Conservation (phyloP, 2,113 vertebrate genomes). For the Orthonyx spaldingii region DNA sequence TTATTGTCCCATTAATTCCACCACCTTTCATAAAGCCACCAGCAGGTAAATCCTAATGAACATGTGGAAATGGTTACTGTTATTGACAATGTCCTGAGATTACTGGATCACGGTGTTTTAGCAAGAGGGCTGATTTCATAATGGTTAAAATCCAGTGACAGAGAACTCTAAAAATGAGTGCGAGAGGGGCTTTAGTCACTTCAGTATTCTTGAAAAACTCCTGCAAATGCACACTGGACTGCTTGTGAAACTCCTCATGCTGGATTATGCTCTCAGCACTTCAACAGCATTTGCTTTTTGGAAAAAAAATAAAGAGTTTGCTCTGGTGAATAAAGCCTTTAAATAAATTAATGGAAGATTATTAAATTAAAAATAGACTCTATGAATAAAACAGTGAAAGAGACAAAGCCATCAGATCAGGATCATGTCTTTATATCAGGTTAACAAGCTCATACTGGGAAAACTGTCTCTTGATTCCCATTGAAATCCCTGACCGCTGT, state of each 20-base stretch:
- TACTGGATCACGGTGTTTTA: not conserved
- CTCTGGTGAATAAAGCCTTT: not conserved
- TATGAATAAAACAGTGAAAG: not conserved
- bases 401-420: slow-evolving; percentile 7
- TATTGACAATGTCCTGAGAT: not conserved
- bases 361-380: slow-evolving; percentile 18
- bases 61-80: not conserved
- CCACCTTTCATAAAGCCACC: slow-evolving; percentile 96
- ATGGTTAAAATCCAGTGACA: not conserved
- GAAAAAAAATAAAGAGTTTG: not conserved
- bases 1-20: slow-evolving; percentile 95
- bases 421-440: not conserved
- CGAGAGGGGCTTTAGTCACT: not conserved
- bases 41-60: slow-evolving; percentile 82
- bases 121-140: not conserved
- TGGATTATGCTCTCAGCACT: not conserved
- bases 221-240: not conserved
- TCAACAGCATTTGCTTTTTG: not conserved
- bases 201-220: not conserved
- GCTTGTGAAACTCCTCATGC: not conserved
- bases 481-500: slow-evolving; percentile 10
- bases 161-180: not conserved
- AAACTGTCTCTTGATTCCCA: slow-evolving; percentile 17
- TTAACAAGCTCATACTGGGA: slow-evolving; percentile 30
- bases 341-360: slow-evolving; percentile 12